Percentiles rank a stretch among this genome's conserved stretches.
Conservation (phyloP, 2,888 invertebrate species). For the Beris morrisii region DNA sequence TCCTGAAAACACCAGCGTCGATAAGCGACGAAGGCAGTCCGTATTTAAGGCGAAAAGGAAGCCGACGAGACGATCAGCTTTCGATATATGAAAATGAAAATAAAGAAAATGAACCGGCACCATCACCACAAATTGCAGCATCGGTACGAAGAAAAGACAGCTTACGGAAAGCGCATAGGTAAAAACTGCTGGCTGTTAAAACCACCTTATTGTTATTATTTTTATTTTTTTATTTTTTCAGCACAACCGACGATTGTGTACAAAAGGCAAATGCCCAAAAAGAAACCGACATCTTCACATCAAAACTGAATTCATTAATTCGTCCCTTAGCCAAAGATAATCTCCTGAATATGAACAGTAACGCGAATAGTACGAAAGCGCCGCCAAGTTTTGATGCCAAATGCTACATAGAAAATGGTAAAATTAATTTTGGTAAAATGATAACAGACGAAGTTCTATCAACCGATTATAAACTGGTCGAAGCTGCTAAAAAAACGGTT, state of each 20-base stretch:
- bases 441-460: conserved; percentile 85
- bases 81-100: conserved; percentile 41
- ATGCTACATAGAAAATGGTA: conserved; percentile 73
- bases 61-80: conserved; percentile 44
- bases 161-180: conserved; percentile 51
- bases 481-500: conserved; percentile 75
- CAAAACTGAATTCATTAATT: conserved; percentile 52
- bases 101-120: conserved; percentile 50
- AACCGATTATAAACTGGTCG: conserved; percentile 78
- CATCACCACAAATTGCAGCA: conserved; percentile 9
- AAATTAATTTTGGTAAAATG: conserved; percentile 78
- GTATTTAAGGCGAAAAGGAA: conserved; percentile 49
- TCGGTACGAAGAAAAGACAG: conserved; percentile 51
- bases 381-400: conserved; percentile 54
- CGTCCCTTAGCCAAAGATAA: conserved; percentile 48
- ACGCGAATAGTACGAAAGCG: conserved; percentile 41
- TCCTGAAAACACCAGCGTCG: conserved; percentile 55
- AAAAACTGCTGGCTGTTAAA: background rate
- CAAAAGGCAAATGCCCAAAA: conserved; percentile 56
- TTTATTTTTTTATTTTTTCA: conserved; percentile 48
- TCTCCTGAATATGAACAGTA: conserved; percentile 48
- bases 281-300: conserved; percentile 51
- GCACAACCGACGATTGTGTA: conserved; percentile 63
- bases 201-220: background rate
- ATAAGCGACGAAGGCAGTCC: conserved; percentile 47